Percentiles rank a stretch among this genome's conserved stretches.
phyloP scores from a whole-genome alignment of 2,797 vertebrate species.

The Hipposideros larvatus region DNA sequence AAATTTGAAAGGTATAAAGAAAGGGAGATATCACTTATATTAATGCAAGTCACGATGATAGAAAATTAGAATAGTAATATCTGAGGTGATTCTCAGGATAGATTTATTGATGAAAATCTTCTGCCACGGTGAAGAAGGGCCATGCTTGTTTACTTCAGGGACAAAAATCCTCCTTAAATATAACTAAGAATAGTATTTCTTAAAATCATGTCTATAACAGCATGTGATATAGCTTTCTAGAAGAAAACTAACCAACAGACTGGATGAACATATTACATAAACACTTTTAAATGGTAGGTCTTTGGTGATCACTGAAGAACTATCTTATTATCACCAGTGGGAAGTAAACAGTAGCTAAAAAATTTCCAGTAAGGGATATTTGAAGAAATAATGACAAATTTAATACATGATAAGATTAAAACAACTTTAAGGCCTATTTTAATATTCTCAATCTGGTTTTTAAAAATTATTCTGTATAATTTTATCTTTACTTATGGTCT shows the following conservation, averaged over 20 bases:
- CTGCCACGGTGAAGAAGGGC: not conserved
- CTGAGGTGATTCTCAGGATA: not conserved
- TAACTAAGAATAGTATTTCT: slow-evolving; percentile 54
- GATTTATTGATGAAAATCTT: slow-evolving; percentile 47
- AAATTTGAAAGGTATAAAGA: slow-evolving; percentile 6
- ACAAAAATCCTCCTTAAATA: not conserved
- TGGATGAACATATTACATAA: not conserved
- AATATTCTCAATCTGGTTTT: not conserved
- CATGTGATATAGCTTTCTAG: not conserved
- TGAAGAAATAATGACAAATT: slow-evolving; percentile 20
- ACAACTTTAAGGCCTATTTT: not conserved
- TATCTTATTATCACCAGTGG: not conserved
- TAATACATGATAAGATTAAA: not conserved
- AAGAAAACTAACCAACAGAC: not conserved
- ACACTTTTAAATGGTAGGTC: not conserved
- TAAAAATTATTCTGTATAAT: not conserved
- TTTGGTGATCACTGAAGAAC: not conserved
- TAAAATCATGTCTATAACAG: slow-evolving; percentile 40
- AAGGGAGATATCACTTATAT: not conserved
- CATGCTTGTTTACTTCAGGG: not conserved
- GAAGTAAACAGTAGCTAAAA: not conserved
- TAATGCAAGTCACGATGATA: not conserved
- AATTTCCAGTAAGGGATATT: not conserved
- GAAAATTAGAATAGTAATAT: slow-evolving; percentile 52
- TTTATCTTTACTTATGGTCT: not conserved